A percentile compares a stretch with the other conserved stretches of the same genome.
Evolutionary conservation across 2,888 invertebrate genomes (phyloP).

Genomic region (Drosophila imparisetae): DNA sequence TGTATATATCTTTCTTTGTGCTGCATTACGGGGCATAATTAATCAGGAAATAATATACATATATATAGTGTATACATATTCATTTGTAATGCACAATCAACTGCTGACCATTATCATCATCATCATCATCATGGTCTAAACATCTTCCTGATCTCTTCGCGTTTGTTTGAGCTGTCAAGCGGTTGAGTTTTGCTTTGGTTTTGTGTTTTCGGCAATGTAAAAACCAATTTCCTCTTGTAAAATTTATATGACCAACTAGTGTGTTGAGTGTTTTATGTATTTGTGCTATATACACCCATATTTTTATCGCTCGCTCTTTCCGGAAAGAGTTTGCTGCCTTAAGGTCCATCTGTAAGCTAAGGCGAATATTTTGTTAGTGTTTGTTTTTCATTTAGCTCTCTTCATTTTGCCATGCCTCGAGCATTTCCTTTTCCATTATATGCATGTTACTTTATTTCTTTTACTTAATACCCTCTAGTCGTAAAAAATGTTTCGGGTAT

Average conservation of each 20-base stretch:
- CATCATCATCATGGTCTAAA: conserved; percentile 7
- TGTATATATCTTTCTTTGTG: conserved; percentile 35
- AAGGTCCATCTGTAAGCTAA: conserved; percentile 14
- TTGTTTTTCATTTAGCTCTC: conserved; percentile 16
- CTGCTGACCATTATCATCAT: conserved; percentile 7
- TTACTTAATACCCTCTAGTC: conserved; percentile 5
- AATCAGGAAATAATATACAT: conserved; percentile 76
- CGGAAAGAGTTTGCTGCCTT: conserved; percentile 19
- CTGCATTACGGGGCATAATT: conserved; percentile 58
- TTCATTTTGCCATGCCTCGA: conserved; percentile 9
- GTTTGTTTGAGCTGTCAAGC: conserved; percentile 20
- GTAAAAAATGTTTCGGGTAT: background rate
- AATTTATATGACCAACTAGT: conserved; percentile 34
- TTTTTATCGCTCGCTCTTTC: conserved; percentile 17
- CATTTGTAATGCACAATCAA: conserved; percentile 40
- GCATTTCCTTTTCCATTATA: conserved; percentile 20
- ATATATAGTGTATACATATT: conserved; percentile 44
- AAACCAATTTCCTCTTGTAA: conserved; percentile 44
- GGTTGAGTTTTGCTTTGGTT: conserved; percentile 16
- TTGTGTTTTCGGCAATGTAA: conserved; percentile 11
- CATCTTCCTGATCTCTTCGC: conserved; percentile 19
- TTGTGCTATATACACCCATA: background rate
- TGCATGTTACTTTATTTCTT: conserved; percentile 30
- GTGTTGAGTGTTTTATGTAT: conserved; percentile 30
- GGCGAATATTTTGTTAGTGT: conserved; percentile 13